phyloP scores from a whole-genome alignment of 2,797 vertebrate species.

The Protosalanx chinensis region DNA sequence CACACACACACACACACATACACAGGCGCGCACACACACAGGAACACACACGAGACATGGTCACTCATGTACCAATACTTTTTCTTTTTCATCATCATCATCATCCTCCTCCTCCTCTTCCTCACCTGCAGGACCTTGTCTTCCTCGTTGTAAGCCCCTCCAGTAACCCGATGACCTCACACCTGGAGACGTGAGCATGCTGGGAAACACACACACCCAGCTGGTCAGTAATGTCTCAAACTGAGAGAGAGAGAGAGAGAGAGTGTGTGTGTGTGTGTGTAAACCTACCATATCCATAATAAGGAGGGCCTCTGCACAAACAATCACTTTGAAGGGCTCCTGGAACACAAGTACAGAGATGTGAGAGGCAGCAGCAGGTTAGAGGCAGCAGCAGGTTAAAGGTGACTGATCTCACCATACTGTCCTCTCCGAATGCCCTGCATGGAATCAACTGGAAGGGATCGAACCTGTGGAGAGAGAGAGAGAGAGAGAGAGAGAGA shows the following conservation, averaged over 20 bases:
- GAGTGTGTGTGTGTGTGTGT: background rate
- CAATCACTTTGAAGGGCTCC: conserved; percentile 92
- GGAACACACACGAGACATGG: background rate
- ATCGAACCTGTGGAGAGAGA: conserved; percentile 78
- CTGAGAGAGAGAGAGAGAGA: background rate
- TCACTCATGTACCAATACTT: background rate
- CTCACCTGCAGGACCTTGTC: conserved; percentile 83
- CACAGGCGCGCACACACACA: too few relatives aligned
- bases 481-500: background rate
- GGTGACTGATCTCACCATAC: conserved; percentile 72
- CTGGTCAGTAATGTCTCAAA: conserved; percentile 4
- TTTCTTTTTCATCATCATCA: background rate
- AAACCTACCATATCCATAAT: conserved; percentile 95
- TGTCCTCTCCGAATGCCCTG: conserved; percentile 84
- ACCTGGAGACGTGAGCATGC: conserved; percentile 94
- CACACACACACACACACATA: too few relatives aligned
- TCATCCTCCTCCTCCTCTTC: background rate
- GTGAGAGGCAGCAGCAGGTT: background rate
- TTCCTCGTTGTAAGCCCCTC: conserved; percentile 83
- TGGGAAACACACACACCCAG: conserved; percentile 48
- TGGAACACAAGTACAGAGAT: conserved; percentile 51
- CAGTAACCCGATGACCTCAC: conserved; percentile 93
- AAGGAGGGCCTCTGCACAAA: conserved; percentile 89
- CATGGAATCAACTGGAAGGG: conserved; percentile 97
- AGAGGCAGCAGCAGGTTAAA: background rate